phyloP scores from a whole-genome alignment of 1,140 invertebrate genomes.

The Solen grandis region DNA sequence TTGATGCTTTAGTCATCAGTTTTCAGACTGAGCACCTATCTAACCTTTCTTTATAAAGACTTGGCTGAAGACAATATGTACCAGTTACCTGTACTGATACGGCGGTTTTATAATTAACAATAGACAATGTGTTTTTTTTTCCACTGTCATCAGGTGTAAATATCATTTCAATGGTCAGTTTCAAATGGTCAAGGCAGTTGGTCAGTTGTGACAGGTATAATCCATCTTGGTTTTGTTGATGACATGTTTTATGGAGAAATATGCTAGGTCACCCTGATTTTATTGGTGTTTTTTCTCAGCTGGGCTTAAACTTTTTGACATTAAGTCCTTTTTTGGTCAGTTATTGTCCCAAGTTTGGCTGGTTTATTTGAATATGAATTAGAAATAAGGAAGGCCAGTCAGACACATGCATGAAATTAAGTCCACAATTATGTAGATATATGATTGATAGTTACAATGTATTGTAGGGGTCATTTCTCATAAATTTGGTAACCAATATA shows the following conservation, averaged over 20 bases:
- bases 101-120: too few relatives aligned
- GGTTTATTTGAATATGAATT: neutral
- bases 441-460: neutral
- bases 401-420: neutral
- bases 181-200: conserved; percentile 28
- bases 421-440: neutral
- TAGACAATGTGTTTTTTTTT: too few relatives aligned
- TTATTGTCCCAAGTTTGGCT: neutral
- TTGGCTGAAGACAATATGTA: too few relatives aligned
- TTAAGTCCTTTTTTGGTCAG: neutral
- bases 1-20: too few relatives aligned
- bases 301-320: too few relatives aligned
- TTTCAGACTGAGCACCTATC: too few relatives aligned
- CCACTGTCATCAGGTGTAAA: neutral
- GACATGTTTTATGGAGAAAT: conserved; percentile 14
- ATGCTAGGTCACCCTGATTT: conserved; percentile 40
- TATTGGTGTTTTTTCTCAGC: too few relatives aligned
- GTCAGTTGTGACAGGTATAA: conserved; percentile 35
- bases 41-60: too few relatives aligned
- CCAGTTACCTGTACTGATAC: too few relatives aligned
- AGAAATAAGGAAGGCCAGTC: neutral
- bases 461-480: neutral
- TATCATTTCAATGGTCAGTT: conserved; percentile 42
- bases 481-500: too few relatives aligned
- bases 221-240: conserved; percentile 32